Evolutionary conservation across 2,113 vertebrate genomes (phyloP).

Genomic region (Callithrix jacchus): DNA sequence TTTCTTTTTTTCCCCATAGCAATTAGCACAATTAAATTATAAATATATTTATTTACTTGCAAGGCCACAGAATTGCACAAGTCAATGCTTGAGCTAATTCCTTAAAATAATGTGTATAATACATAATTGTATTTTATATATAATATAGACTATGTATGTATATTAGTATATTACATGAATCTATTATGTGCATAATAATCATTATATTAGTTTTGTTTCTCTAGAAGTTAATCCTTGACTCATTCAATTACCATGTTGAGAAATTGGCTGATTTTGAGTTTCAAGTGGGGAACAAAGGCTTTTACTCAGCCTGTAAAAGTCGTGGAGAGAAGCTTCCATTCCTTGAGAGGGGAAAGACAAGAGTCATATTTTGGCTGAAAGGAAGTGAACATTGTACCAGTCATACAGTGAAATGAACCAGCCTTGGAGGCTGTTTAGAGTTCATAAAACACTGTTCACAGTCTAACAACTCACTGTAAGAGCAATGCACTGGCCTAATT

Average conservation of each 20-base stretch:
- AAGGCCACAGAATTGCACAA: not conserved
- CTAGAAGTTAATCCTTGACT: not conserved
- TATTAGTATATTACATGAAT: not conserved
- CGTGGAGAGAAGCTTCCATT: not conserved
- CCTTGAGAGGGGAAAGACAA: not conserved
- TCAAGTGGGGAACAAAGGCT: not conserved
- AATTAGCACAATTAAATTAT: not conserved
- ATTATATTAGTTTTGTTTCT: not conserved
- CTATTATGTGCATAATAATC: not conserved
- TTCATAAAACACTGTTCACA: rapidly evolving
- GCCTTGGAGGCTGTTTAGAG: rapidly evolving
- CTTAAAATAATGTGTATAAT: not conserved
- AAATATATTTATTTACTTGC: not conserved
- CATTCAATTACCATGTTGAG: not conserved
- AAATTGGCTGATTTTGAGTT: not conserved
- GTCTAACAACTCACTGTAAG: not conserved
- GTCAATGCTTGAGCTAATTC: not conserved
- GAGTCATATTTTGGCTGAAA: not conserved
- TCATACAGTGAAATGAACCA: no score
- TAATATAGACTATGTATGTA: not conserved
- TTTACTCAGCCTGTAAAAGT: not conserved
- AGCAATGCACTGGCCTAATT: rapidly evolving
- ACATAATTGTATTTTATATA: no score
- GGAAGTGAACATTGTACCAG: not conserved
- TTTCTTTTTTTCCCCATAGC: not conserved